phyloP scores from a whole-genome alignment of 2,888 invertebrate genomes.

The Hypomecis atomaria region DNA sequence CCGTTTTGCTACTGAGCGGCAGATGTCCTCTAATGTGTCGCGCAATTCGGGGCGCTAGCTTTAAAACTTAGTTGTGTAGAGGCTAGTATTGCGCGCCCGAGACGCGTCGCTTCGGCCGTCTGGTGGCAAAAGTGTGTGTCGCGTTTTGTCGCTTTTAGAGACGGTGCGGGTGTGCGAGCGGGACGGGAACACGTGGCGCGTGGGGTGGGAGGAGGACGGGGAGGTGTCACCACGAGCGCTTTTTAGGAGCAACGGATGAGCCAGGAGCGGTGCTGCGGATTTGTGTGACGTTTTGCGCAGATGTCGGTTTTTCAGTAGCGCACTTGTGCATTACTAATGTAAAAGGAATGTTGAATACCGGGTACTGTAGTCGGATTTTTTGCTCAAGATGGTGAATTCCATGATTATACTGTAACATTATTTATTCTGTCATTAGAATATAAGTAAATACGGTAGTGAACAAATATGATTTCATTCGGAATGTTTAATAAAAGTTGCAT shows the following conservation, averaged over 20 bases:
- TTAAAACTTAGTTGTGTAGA: conserved; percentile 64
- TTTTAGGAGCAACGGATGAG: conserved; percentile 79
- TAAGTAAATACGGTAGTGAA: no score
- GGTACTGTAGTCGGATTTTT: conserved; percentile 23
- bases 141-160: conserved; percentile 75
- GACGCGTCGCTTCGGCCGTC: conserved; percentile 66
- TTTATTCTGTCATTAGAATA: conserved; percentile 8
- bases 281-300: conserved; percentile 71
- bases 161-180: conserved; percentile 70
- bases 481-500: no score
- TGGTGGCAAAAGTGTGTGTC: conserved; percentile 67
- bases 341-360: conserved; percentile 36
- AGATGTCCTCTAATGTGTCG: conserved; percentile 83
- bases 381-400: conserved; percentile 27
- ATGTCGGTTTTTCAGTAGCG: conserved; percentile 63
- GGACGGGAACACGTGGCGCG: conserved; percentile 59
- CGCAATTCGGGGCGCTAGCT: conserved; percentile 73
- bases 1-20: conserved; percentile 50
- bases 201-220: conserved; percentile 72
- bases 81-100: conserved; percentile 63
- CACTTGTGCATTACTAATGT: conserved; percentile 51
- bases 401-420: conserved; percentile 23
- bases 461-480: no score
- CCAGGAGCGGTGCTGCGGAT: conserved; percentile 67
- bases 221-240: conserved; percentile 81